phyloP scores from a whole-genome alignment of 2,888 invertebrate genomes.

The Stictocephala bisonia region DNA sequence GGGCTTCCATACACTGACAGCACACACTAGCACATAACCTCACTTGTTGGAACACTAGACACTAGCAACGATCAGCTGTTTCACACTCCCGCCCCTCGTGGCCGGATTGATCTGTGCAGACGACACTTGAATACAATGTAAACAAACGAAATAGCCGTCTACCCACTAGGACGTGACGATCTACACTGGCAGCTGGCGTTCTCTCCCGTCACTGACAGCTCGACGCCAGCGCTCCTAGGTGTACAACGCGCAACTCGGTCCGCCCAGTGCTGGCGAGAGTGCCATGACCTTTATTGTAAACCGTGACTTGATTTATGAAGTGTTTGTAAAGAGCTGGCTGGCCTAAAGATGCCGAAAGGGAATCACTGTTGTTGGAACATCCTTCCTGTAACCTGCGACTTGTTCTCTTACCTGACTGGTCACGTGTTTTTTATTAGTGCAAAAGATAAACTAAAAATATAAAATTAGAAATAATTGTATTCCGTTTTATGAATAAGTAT shows the following conservation, averaged over 20 bases:
- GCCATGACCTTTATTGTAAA: conserved; percentile 30
- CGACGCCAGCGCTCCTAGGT: conserved; percentile 10
- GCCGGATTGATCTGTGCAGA: conserved; percentile 16
- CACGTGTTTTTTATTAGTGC: neutral
- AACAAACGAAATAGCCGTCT: neutral
- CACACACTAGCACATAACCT: conserved; percentile 30
- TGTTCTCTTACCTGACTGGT: neutral
- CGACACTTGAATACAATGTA: conserved; percentile 27
- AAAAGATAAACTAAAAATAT: too few relatives aligned
- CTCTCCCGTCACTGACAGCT: too few relatives aligned
- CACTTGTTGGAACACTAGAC: neutral
- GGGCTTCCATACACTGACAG: conserved; percentile 48
- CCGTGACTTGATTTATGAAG: conserved; percentile 28
- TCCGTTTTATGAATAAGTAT: too few relatives aligned
- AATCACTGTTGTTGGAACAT: neutral
- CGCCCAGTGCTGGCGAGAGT: neutral
- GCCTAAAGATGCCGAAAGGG: too few relatives aligned
- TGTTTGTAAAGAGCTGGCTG: conserved; percentile 14
- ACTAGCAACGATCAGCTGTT: neutral
- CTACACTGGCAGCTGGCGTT: conserved; percentile 9
- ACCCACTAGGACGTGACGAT: conserved; percentile 21
- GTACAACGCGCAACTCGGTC: conserved; percentile 4
- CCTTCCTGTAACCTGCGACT: neutral
- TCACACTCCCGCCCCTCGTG: neutral
- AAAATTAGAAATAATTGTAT: too few relatives aligned